Evolutionary conservation across 2,797 vertebrate genomes (phyloP).

Genomic region (Tachyglossus aculeatus): DNA sequence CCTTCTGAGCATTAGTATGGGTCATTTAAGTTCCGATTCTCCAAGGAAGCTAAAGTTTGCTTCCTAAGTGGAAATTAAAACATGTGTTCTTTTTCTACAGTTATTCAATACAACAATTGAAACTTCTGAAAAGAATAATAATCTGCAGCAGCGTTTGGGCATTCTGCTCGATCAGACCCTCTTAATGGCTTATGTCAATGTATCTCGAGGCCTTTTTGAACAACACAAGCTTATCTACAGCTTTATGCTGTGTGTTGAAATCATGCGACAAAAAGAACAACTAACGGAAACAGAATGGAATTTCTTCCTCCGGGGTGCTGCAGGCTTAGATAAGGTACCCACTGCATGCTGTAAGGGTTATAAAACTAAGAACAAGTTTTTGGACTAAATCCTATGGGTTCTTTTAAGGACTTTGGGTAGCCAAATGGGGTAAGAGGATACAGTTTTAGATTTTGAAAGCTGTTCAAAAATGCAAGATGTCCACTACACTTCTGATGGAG

Average conservation of each 20-base stretch:
- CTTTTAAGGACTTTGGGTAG: not conserved
- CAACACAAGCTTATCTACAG: constrained; percentile 85
- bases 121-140: constrained; percentile 66
- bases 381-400: too few species aligned
- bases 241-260: constrained; percentile 83
- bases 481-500: too few species aligned
- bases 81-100: constrained; percentile 66
- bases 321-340: constrained; percentile 75
- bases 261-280: constrained; percentile 73
- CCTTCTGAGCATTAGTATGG: not conserved
- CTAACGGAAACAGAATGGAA: constrained; percentile 79
- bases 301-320: constrained; percentile 76
- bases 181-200: constrained; percentile 72
- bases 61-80: too few species aligned
- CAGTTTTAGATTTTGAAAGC: not conserved
- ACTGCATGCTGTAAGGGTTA: not conserved
- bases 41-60: too few species aligned
- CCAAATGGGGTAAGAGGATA: not conserved
- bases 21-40: not conserved
- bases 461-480: too few species aligned
- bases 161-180: constrained; percentile 77
- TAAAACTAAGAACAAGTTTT: too few species aligned
- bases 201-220: constrained; percentile 83
- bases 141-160: constrained; percentile 73
- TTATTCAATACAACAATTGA: constrained; percentile 82